Base-by-base conservation (phyloP, 2,888 invertebrate genomes). In the Reticulitermes lucifugus region DNA sequence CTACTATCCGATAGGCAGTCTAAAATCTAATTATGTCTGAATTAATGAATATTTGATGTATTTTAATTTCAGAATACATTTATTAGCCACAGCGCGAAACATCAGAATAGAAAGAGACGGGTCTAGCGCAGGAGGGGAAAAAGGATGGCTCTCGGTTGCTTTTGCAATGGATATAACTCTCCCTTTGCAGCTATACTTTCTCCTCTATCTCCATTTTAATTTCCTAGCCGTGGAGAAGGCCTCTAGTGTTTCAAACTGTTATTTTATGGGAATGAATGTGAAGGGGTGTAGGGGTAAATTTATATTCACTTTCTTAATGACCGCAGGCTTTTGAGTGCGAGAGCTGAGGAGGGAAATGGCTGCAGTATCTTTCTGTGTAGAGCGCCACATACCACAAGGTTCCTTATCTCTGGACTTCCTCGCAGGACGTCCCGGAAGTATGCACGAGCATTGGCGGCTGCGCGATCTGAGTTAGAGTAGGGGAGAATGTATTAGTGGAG, bases 21-120 rank as follows among this genome's bases (percentile, higher is more conserved):
- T 73, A 55, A 25, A 70, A 18, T 25, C 71, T 79, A 84, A 84
- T 84, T 84, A 79, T 60, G 59, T 65, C 84, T 77, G 79, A 43
- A 79, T 84, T 84, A 84, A 84, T 84, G 84, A 84, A 84, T 84
- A 79, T 84, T 84, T 84, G 84, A 84, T 84, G 79, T 79, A 70
- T 84, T 84, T 84, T 84, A 84, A 84, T 84, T 84, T 65, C 79
- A 65, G 79, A 84, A 79, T 77, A 79, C 60, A 84, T 84, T 84
- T 79, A 84, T 84, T 84, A 79, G 43, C 46, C 43, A 18, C 35
- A 41, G 81, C 51, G 79, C 25, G 29, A 79, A 77, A 43, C 22
- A 43, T 21, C 73, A 43, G 77, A 43, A 18, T 1, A 46, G 21
- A 41, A 46, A 77, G 46, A 73, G 73, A 41, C 3, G 60, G 22